phyloP scores from a whole-genome alignment of 2,888 invertebrate species.

The Netelia virgata region DNA sequence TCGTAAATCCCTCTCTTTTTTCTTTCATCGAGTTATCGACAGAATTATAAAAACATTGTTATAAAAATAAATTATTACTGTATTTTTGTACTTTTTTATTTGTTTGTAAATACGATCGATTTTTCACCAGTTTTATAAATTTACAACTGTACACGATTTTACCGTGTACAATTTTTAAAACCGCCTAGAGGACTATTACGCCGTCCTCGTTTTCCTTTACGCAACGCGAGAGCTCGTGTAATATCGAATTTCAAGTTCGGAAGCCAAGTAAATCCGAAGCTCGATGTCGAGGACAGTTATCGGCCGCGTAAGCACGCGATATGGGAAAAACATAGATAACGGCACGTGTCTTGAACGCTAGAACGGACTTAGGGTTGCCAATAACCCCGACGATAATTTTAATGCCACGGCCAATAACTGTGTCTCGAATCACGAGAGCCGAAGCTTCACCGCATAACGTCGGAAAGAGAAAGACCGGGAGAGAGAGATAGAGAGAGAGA shows the following conservation, averaged over 20 bases:
- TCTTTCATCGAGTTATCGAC: not conserved
- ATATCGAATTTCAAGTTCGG: constrained; percentile 57
- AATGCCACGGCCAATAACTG: not conserved
- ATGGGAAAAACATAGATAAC: no score
- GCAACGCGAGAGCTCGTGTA: constrained; percentile 36
- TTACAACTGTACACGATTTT: not conserved
- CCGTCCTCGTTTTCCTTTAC: constrained; percentile 37
- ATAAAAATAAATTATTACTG: not conserved
- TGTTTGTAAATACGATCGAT: not conserved
- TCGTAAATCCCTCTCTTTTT: no score
- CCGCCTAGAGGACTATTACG: not conserved
- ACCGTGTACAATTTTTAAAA: not conserved
- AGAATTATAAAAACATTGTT: no score
- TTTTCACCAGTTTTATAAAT: no score
- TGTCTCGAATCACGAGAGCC: not conserved
- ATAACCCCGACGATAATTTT: not conserved
- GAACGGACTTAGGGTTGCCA: no score
- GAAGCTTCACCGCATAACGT: not conserved
- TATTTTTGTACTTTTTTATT: not conserved
- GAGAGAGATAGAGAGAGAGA: not conserved
- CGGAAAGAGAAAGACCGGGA: not conserved
- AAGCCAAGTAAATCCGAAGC: constrained; percentile 50
- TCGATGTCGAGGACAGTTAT: not conserved
- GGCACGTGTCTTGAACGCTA: no score
- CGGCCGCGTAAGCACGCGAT: not conserved